Evolutionary conservation across 2,888 invertebrate genomes (phyloP), one percentile per base, ranked within the genome.

Genomic region (Abscondita cerata): DNA sequence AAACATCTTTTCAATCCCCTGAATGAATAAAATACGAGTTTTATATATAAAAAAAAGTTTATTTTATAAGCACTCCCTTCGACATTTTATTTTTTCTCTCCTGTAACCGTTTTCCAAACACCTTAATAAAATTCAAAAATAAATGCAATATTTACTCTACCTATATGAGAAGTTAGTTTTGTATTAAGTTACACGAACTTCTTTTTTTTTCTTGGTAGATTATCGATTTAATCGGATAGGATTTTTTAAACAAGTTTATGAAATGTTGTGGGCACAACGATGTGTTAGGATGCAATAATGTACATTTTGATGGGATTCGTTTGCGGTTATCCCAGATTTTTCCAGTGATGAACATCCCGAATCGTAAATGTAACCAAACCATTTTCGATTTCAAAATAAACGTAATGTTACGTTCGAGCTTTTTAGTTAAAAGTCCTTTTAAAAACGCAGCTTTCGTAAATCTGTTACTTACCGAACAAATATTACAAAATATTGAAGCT

Each of bases 81-180:
- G 54, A 54, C 59, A 53, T 59, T 59, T 52, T 44, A 40, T 57
- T 44, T 34, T 57, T 44, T 34, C 52, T 52, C 59, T n/a, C 33
- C 46, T 46, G 41, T 54, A 60, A 54, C 59, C 52, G 59, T 59
- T 54, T 54, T 34, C 38, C 50, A 44, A 60, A 54, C 54, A 33
- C 59, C 54, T 54, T 54, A 60, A 60, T 60, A 60, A 60, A 60
- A 60, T 60, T 54, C 59, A 60, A 60, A n/a, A 60, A 53, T 54
- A 54, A 60, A 54, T 34, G 59, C 59, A 60, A 59, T 60, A 54
- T 60, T 60, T 60, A 51, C 54, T 31, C 34, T 44, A 50, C n/a
- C n/a, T 40, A 54, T 60, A 54, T 54, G 54, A 60, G 59, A 60
- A 54, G 54, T 60, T 59, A 25, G 4, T 25, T 25, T 25, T 25